Conservation (phyloP, 2,113 vertebrate genomes). For the Psammodynastes pulverulentus region DNA sequence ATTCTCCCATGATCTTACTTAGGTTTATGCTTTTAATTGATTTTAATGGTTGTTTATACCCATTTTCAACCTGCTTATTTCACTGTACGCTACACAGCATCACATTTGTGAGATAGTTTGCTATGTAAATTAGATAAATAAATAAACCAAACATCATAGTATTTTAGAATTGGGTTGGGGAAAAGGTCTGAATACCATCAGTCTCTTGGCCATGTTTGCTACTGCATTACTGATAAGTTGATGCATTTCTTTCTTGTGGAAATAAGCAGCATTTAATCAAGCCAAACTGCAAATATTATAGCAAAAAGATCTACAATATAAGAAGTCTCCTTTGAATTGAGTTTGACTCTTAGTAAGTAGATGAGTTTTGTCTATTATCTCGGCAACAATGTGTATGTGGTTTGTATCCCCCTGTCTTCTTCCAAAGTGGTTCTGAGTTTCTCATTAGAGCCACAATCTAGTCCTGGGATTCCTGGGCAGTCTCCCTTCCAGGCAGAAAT, state of each 20-base stretch:
- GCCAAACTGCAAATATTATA: not conserved
- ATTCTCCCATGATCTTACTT: not conserved
- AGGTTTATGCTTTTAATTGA: not conserved
- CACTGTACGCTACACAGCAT: not conserved
- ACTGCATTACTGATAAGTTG: not conserved
- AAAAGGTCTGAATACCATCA: not conserved
- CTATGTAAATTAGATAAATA: not conserved
- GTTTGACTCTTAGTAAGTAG: not conserved
- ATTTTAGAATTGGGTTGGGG: not conserved
- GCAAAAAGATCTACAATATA: not conserved
- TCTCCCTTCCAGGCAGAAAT: not conserved
- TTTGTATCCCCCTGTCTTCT: not conserved
- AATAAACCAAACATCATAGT: not conserved
- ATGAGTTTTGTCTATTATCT: not conserved
- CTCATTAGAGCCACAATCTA: not conserved
- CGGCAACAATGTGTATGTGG: not conserved
- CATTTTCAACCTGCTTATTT: not conserved
- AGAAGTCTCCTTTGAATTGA: not conserved
- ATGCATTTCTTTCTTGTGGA: not conserved
- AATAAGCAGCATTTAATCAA: not conserved
- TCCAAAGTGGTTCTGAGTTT: not conserved
- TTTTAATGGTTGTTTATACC: not conserved
- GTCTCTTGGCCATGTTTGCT: not conserved
- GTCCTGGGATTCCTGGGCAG: not conserved
- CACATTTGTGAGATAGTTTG: not conserved